These are phyloP conservation scores for Pelosia muscerda DNA, from an alignment of 2,888 invertebrate genomes.

Conservation along the genomic window DNA sequence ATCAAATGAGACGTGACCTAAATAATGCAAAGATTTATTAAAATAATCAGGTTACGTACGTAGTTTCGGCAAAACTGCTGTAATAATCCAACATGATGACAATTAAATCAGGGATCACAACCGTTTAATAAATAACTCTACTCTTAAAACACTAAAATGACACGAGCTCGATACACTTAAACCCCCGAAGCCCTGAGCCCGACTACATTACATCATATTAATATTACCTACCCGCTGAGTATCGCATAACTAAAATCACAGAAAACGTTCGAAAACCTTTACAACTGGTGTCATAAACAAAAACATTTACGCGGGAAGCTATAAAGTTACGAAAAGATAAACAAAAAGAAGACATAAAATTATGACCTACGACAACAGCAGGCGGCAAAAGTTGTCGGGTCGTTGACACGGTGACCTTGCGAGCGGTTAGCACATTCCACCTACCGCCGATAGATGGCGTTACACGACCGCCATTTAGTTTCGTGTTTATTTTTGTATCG, in stretches of 20 bases:
- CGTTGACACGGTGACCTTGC: conserved; percentile 85
- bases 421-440: conserved; percentile 61
- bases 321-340: conserved; percentile 86
- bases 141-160: conserved; percentile 21
- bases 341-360: conserved; percentile 87
- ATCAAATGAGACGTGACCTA: neutral
- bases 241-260: conserved; percentile 33
- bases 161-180: conserved; percentile 20
- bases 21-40: neutral
- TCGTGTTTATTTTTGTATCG: conserved; percentile 40
- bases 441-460: conserved; percentile 77
- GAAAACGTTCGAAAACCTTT: conserved; percentile 38
- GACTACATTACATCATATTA: conserved; percentile 31
- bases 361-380: conserved; percentile 87
- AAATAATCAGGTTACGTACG: conserved; percentile 16
- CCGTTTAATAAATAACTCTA: conserved; percentile 15
- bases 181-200: too few species aligned
- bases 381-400: conserved; percentile 86
- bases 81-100: conserved; percentile 5
- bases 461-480: conserved; percentile 41
- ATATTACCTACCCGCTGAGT: conserved; percentile 23
- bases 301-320: conserved; percentile 76
- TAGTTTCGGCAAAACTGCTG: conserved; percentile 4
- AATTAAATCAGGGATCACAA: conserved; percentile 13
- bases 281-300: conserved; percentile 57